Evolutionary conservation across 2,888 invertebrate genomes (phyloP).

Genomic region (Drosophila robusta): DNA sequence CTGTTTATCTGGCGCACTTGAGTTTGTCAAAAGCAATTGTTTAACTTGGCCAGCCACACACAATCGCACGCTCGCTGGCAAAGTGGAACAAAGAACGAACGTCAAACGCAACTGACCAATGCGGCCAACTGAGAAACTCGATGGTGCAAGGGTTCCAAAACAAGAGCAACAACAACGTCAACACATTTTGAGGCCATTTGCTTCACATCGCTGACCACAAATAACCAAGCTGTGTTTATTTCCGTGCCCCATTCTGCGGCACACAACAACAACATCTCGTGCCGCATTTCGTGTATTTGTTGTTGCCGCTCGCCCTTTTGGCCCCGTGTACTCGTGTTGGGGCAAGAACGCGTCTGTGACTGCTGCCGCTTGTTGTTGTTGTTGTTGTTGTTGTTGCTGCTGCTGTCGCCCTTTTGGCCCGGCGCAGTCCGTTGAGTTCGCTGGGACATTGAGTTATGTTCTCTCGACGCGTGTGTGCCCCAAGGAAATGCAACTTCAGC

Average conservation of each 20-base stretch:
- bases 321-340: not conserved
- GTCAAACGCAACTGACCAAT: conserved; percentile 44
- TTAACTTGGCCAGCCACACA: conserved; percentile 53
- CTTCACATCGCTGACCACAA: conserved; percentile 77
- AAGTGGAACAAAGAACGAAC: conserved; percentile 50
- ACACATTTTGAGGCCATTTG: conserved; percentile 72
- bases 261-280: conserved; percentile 1
- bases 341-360: conserved; percentile 27
- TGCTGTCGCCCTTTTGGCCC: not conserved
- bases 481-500: conserved; percentile 53
- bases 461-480: conserved; percentile 44
- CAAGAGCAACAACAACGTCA: conserved; percentile 16
- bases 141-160: conserved; percentile 17
- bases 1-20: conserved; percentile 72
- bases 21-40: conserved; percentile 74
- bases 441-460: conserved; percentile 74
- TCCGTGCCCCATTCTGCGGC: conserved; percentile 46
- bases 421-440: not conserved
- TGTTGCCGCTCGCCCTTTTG: conserved; percentile 21
- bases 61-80: conserved; percentile 5
- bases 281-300: conserved; percentile 19
- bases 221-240: conserved; percentile 73
- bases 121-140: conserved; percentile 27
- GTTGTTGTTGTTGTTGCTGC: conserved; percentile 1
- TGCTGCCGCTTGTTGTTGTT: conserved; percentile 22